Base-by-base conservation (phyloP, 2,888 invertebrate genomes). In the Apamea epomidion region DNA sequence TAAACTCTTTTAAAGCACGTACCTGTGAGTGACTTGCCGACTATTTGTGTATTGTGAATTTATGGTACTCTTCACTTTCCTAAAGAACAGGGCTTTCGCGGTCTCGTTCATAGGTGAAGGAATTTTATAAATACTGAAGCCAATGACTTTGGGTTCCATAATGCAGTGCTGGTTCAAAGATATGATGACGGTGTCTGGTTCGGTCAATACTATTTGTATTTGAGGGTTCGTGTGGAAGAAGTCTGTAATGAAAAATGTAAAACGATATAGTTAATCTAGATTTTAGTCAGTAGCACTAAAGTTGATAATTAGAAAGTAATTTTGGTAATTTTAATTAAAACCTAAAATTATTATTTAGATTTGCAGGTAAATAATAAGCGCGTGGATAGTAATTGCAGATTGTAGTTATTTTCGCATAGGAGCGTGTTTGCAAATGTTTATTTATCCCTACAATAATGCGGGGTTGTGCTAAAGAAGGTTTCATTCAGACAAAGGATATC, bases 161-260 rank as follows among this genome's bases (percentile, higher is more conserved):
- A 99, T 98, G 85, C 98, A 98, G 94, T 99, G 99, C 92, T 99
- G 99, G 93, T 98, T 98, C 21, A 99, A 95, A 0, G 99, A 99
- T 74, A 99, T 98, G 25, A 99, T 98, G 1, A 99, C 98, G 0
- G 93, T 94, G 78, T 94, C 95, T 0, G 93, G 86, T 93, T 99
- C 99, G 90, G 98, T 98, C 54, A 99, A 94, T 70, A 98, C 97
- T 71, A 99, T 94, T 91, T 99, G 98, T 65, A 99, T 97, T 96
- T 99, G 99, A 0, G 99, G 99, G 95, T 99, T 99, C 92, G 99
- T 98, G 94, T 99, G 99, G 94, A 99, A 99, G 65, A 99, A 99
- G 93, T 99, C 98, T 97, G 96, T 64, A 92, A 88, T 37, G 5
- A 71, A 42, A 37, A 21, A 64, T 32, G 37, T 58, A 18, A 51